A percentile compares a stretch with the other conserved stretches of the same genome.
Evolutionary conservation across 2,888 invertebrate species (phyloP).

Genomic region (Acrobasis repandana): DNA sequence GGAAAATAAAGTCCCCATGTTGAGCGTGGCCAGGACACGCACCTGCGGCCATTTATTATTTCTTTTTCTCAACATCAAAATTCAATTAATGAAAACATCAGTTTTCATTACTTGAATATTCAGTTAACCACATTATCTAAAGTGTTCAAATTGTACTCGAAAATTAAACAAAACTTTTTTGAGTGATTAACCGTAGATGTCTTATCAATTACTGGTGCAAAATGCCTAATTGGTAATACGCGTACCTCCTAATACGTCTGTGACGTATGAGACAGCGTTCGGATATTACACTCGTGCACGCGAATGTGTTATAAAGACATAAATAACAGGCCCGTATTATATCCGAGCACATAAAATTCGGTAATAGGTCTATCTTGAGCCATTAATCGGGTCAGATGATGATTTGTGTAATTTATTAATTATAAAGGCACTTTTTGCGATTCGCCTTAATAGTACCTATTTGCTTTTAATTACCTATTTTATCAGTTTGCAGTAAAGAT

Average conservation of each 20-base stretch:
- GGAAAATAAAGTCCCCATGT: no score
- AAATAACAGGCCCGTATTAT: slow-evolving; percentile 50
- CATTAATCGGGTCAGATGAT: slow-evolving; percentile 22
- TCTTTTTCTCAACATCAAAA: no score
- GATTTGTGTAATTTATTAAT: slow-evolving; percentile 18
- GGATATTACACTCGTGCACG: slow-evolving; percentile 64
- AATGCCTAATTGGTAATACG: slow-evolving; percentile 41
- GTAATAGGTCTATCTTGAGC: slow-evolving; percentile 45
- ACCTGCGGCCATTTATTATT: not conserved
- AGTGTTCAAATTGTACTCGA: no score
- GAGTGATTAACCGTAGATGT: not conserved
- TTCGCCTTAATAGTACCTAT: no score
- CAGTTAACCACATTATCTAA: no score
- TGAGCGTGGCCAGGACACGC: no score
- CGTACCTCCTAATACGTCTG: slow-evolving; percentile 39
- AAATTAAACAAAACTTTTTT: not conserved
- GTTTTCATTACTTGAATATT: no score
- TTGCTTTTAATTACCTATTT: no score
- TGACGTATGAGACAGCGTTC: slow-evolving; percentile 58
- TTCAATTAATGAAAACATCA: no score
- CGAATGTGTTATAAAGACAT: slow-evolving; percentile 74
- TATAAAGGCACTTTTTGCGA: not conserved
- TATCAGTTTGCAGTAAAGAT: no score
- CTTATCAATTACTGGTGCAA: slow-evolving; percentile 25
- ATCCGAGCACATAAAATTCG: slow-evolving; percentile 53